Evolutionary conservation across 2,113 vertebrate species (phyloP).

Genomic region (Tupaia tana): DNA sequence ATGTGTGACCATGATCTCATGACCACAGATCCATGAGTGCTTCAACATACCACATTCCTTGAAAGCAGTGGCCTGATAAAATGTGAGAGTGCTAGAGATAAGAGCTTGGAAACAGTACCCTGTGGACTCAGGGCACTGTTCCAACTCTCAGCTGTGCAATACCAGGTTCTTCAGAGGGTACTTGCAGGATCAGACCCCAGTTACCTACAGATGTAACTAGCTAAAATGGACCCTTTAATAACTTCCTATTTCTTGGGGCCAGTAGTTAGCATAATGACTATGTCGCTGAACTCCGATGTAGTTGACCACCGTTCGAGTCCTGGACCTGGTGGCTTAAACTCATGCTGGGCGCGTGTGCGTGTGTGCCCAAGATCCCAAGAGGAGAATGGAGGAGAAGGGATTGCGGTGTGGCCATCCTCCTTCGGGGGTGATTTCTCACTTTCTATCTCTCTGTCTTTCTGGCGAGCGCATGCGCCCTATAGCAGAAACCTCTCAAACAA

Average conservation of each 20-base stretch:
- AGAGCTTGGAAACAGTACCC: background rate
- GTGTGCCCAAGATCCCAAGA: too few species aligned
- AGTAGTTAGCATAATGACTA: too few species aligned
- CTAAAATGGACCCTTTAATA: background rate
- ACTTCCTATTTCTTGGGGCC: background rate
- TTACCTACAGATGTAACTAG: background rate
- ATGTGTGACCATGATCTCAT: background rate
- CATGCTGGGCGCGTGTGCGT: too few species aligned
- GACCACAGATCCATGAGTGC: background rate
- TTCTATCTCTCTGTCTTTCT: too few species aligned
- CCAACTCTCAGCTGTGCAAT: background rate
- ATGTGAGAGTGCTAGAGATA: background rate
- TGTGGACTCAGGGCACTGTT: background rate
- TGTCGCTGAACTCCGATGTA: too few species aligned
- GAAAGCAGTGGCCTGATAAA: background rate
- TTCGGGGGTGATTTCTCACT: too few species aligned
- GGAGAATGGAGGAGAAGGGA: too few species aligned
- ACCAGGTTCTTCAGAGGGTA: background rate
- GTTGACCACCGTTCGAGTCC: too few species aligned
- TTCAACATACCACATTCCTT: background rate
- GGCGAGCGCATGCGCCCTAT: too few species aligned
- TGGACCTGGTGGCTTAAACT: too few species aligned
- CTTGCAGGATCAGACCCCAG: background rate
- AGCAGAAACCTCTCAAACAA: too few species aligned
- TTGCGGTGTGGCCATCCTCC: too few species aligned